phyloP scores from a whole-genome alignment of 2,888 invertebrate species.

The Melanostoma scalare region DNA sequence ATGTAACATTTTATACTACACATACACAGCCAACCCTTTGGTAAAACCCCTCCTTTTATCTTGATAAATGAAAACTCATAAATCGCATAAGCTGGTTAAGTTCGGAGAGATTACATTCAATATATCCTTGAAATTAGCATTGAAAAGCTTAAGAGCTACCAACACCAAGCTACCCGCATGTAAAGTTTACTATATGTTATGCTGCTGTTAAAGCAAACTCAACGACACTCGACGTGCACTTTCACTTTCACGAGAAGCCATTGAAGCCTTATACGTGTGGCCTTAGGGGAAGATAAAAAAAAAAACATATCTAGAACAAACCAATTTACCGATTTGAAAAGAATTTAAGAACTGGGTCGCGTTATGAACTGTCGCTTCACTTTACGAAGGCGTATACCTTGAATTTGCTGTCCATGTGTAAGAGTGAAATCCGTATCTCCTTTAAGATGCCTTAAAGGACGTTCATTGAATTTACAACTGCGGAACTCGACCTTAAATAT shows the following conservation, averaged over 20 bases:
- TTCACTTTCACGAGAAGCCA: slow-evolving; percentile 66
- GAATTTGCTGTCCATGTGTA: slow-evolving; percentile 29
- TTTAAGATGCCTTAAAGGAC: slow-evolving; percentile 29
- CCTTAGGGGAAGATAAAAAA: slow-evolving; percentile 48
- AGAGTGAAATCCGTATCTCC: slow-evolving; percentile 7
- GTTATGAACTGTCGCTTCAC: slow-evolving; percentile 21
- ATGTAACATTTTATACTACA: not conserved
- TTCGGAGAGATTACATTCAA: slow-evolving; percentile 64
- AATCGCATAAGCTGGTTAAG: slow-evolving; percentile 60
- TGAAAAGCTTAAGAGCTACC: slow-evolving; percentile 55
- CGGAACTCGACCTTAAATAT: slow-evolving; percentile 2
- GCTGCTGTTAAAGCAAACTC: slow-evolving; percentile 57
- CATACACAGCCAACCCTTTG: not conserved
- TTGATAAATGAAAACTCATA: slow-evolving; percentile 63
- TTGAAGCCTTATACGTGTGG: slow-evolving; percentile 65
- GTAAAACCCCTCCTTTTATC: slow-evolving; percentile 41
- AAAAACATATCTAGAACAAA: slow-evolving; percentile 68
- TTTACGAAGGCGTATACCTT: slow-evolving; percentile 28
- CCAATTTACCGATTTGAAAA: slow-evolving; percentile 65
- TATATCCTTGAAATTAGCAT: slow-evolving; percentile 73
- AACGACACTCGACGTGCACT: slow-evolving; percentile 51
- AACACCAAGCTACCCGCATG: slow-evolving; percentile 12
- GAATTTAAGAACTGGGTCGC: slow-evolving; percentile 66
- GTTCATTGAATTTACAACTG: slow-evolving; percentile 37
- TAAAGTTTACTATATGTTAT: slow-evolving; percentile 26